Evolutionary conservation across 2,113 vertebrate genomes (phyloP), one percentile per base, ranked within the genome.

Genomic region (Noctilio leporinus): DNA sequence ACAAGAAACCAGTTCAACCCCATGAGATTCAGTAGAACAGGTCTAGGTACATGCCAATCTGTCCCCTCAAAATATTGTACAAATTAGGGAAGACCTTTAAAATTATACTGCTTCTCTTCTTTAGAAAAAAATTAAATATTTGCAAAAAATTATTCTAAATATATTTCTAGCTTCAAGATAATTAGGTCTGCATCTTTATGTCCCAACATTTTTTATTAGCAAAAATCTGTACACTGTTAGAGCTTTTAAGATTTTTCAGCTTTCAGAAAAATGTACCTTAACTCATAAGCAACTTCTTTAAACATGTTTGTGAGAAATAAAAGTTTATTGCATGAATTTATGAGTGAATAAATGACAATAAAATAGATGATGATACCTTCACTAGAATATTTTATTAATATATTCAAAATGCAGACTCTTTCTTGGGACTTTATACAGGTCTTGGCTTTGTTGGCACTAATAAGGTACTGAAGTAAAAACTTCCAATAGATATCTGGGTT

Each of bases 51-150:
- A 43, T 26, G 35, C 17, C 75, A 82, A 4, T 40, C 33, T 69
- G 12, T 47, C 65, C 47, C 89, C 19, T 83, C 83, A 73, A 86
- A 38, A 65, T n/a, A 59, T 59, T 59, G 57, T 28, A 75, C 1
- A 40, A 30, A n/a, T 65, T 64, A 84, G 47, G 47, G 30, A 89
- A 92, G 35, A 75, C 22, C 12, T 90, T 89, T 59, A 28, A 24
- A 92, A 73, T 69, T 69, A 45, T 8, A 73, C 10, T 45, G 19
- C n/a, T 87, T 90, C 24, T 70, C 43, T 72, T 45, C 59, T 88
- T 47, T 40, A 64, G n/a, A 95, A 89, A 8, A 92, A 82, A 86
- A 47, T 87, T 78, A 75, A 95, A 57, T 38, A 70, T 59, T 87
- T 93, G 2, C 5, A 76, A 86, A 76, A 86, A 69, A 53, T 28